Percentiles rank a stretch among this genome's conserved stretches.
phyloP scores from a whole-genome alignment of 2,888 invertebrate genomes.

The Aphodius granarius region DNA sequence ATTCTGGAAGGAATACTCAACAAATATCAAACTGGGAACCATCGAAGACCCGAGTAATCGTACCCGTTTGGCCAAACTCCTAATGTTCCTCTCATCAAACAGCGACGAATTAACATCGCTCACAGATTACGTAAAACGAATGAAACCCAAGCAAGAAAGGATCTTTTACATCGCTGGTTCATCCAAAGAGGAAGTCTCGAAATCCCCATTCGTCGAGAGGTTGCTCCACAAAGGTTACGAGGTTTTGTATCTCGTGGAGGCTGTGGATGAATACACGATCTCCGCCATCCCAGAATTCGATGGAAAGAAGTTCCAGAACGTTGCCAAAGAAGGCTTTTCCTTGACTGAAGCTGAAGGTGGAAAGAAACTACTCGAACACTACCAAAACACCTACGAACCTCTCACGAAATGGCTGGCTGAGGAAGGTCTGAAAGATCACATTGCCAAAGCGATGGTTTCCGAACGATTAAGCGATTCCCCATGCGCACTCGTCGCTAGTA shows the following conservation, averaged over 20 bases:
- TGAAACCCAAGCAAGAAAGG: conserved; percentile 92
- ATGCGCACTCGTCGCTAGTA: conserved; percentile 93
- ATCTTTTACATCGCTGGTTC: conserved; percentile 97
- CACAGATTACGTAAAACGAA: conserved; percentile 87
- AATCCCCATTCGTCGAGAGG: conserved; percentile 95
- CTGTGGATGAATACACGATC: conserved; percentile 97
- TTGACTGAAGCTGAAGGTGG: conserved; percentile 71
- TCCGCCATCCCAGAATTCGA: conserved; percentile 97
- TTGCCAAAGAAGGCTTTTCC: conserved; percentile 96
- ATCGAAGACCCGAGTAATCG: conserved; percentile 98
- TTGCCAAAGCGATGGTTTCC: conserved; percentile 81
- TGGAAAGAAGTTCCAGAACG: conserved; percentile 98
- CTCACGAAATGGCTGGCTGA: conserved; percentile 87
- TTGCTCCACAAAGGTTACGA: conserved; percentile 92
- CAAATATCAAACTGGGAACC: conserved; percentile 80
- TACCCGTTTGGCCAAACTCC: conserved; percentile 90
- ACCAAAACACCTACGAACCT: conserved; percentile 83
- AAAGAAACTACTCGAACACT: conserved; percentile 76
- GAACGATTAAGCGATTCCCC: conserved; percentile 90
- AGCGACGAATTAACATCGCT: conserved; percentile 70
- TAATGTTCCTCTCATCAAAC: conserved; percentile 86
- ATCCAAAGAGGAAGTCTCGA: conserved; percentile 80
- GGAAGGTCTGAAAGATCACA: conserved; percentile 74
- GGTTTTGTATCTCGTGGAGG: conserved; percentile 91
- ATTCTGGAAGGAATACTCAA: conserved; percentile 99